Percentiles rank a stretch among this genome's conserved stretches.
phyloP scores from a whole-genome alignment of 2,113 vertebrate genomes.

The Sorex fumeus region DNA sequence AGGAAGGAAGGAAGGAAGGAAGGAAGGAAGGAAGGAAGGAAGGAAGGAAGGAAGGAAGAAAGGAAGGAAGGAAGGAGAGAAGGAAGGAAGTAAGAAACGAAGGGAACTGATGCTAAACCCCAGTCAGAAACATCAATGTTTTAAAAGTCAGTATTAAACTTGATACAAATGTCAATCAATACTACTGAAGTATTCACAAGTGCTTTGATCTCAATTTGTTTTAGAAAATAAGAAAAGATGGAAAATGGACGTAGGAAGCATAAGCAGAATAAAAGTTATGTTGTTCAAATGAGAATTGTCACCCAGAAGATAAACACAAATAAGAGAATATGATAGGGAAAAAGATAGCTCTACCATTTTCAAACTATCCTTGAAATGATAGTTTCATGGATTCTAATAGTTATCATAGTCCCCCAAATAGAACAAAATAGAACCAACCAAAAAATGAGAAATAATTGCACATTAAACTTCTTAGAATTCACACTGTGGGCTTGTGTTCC shows the following conservation, averaged over 20 bases:
- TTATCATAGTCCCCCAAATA: not conserved
- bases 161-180: conserved; percentile 30
- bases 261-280: not conserved
- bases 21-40: not conserved
- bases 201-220: not conserved
- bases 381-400: conserved; percentile 12
- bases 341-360: not conserved
- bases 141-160: conserved; percentile 36
- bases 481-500: not conserved
- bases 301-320: not conserved
- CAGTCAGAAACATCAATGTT: not conserved
- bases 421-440: not conserved
- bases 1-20: not conserved
- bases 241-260: not conserved
- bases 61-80: not conserved
- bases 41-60: conserved; percentile 9
- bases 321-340: not conserved
- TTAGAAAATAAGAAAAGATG: not conserved
- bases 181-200: not conserved
- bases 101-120: not conserved
- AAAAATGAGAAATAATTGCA: conserved; percentile 39
- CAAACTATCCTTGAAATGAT: conserved; percentile 25
- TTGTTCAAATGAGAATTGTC: not conserved
- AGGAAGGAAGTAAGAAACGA: not conserved
- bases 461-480: not conserved